phyloP scores from a whole-genome alignment of 2,113 vertebrate species.

The Hystrix cristata region DNA sequence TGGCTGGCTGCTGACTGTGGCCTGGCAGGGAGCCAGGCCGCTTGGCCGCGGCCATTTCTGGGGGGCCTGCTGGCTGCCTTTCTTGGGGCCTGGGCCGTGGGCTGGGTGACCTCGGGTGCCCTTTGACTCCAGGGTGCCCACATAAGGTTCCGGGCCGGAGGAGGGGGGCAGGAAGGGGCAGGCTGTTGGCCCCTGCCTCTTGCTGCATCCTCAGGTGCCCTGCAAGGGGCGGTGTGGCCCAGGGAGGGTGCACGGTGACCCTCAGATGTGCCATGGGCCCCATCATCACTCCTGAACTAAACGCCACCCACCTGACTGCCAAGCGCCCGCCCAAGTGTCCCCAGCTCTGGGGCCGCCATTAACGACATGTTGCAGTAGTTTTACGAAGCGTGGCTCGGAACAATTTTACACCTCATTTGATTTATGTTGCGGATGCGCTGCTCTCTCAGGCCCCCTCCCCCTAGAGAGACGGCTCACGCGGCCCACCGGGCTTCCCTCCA shows the following conservation, averaged over 20 bases:
- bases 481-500: background rate
- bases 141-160: background rate
- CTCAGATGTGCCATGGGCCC: background rate
- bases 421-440: conserved; percentile 68
- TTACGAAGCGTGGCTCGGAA: conserved; percentile 74
- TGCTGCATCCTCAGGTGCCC: background rate
- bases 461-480: background rate
- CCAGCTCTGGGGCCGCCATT: conserved; percentile 67
- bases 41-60: background rate
- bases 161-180: background rate
- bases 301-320: background rate
- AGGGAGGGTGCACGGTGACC: background rate
- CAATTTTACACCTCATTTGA: conserved; percentile 85
- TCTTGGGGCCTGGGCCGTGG: background rate
- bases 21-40: background rate
- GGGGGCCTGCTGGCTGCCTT: background rate
- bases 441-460: conserved; percentile 32
- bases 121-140: background rate
- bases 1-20: background rate
- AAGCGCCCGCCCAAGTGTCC: conserved; percentile 46
- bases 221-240: background rate
- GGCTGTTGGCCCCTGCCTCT: background rate
- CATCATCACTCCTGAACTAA: conserved; percentile 50
- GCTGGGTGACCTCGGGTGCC: background rate
- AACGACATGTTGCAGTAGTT: conserved; percentile 60